Evolutionary conservation across 2,888 invertebrate species (phyloP), one percentile per base, ranked within the genome.

Genomic region (Crioceris asparagi): DNA sequence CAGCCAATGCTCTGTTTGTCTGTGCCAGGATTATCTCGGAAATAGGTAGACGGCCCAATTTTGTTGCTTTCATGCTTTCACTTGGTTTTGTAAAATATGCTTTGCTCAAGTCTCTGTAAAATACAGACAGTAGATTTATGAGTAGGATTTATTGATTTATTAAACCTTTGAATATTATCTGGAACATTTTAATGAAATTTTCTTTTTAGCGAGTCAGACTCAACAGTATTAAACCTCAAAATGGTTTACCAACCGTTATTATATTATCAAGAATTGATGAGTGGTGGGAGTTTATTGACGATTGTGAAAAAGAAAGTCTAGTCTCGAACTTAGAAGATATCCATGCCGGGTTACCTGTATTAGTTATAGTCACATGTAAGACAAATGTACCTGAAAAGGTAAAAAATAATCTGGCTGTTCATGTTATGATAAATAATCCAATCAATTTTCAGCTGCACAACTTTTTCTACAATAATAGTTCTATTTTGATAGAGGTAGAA

Each of bases 281-380:
- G 39, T 61, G 61, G 27, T 65, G 65, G 65, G 48, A 57, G 36
- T 45, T 54, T 23, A 53, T 64, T 4, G 59, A 61, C 17, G 55
- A 54, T 33, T 53, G 49, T 17, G 55, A 55, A 10, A 56, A 60
- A 41, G 50, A 53, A 32, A 50, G 54, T 35, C 51, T 65, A 16
- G 47, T 53, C 3, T 53, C 61, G 8, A 48, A 57, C 34, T 42
- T 64, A 36, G 58, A 61, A 44, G 57, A 62, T 31, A 49, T 64
- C 17, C 61, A 64, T 43, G 57, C 63, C 6, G 59, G 58, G 15
- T 44, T 60, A 32, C 63, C 65, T 8, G 46, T 64, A 17, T 39
- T 65, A 18, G 45, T 60, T 10, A 53, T 65, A 25, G 60, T 59
- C 3, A 62, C 62, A n/a, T 61, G 58, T 41, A 52, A 47, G 38